Base-by-base conservation (phyloP, 2,113 vertebrate genomes). In the Siphamia tubifer region DNA sequence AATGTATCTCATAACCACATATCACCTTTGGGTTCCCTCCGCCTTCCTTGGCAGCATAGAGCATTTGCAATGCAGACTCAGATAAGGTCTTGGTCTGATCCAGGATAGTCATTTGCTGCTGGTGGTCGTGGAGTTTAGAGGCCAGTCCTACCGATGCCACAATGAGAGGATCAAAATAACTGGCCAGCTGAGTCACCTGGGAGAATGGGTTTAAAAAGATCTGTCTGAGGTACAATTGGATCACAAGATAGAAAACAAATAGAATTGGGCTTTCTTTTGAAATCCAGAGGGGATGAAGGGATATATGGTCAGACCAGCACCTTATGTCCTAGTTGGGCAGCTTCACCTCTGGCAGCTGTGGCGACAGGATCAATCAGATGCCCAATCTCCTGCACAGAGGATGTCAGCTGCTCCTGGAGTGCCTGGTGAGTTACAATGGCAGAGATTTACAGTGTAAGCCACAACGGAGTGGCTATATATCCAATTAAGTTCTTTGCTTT, bases 71-170 rank as follows among this genome's bases (percentile, higher is more conserved):
- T 15, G 98, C 95, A 8, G 98, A 99, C 63, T 99, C 98, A 0
- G 97, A 96, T 1, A 99, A 91, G 0, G 98, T 99, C 88, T 99
- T 99, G 66, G 94, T 99, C 91, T 99, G 98, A 89, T 99, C 98
- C 80, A 99, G 48, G 54, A 99, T 93, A 0, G 94, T 98, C 96
- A 99, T 98, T 86, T 99, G 97, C 39, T 99, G 98, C 87, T 99
- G 98, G 83, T 99, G 96, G 75, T 96, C 95, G 0, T 94, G 86
- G 32, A 97, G 89, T 77, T 98, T 98, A 31, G 98, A 99, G 27
- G 96, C 95, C 6, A 99, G 76, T 0, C 98, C 98, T 10, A 99
- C 96, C 0, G 98, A 96, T 0, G 97, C 97, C 71, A 93, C 89
- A 68, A 98, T 94, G 68, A 98, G 81, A 0, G 98, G 98, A 48